Evolutionary conservation across 2,888 invertebrate species (phyloP).

Genomic region (Nudaria mundana): DNA sequence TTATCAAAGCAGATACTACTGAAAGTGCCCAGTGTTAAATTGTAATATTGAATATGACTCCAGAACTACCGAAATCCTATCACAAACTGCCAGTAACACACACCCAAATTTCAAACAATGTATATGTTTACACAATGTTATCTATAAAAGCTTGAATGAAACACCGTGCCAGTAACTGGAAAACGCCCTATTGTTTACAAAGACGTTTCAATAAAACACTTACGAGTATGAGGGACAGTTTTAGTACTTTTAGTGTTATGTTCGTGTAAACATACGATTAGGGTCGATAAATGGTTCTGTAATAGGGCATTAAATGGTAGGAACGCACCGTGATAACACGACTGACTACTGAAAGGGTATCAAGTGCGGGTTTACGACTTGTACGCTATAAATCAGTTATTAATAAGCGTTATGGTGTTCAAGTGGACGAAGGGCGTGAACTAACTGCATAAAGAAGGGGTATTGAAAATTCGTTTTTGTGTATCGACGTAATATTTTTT

Average conservation of each 20-base stretch:
- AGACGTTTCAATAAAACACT: conserved; percentile 47
- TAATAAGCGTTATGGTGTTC: conserved; percentile 21
- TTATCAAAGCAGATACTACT: too few relatives aligned
- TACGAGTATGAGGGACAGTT: conserved; percentile 35
- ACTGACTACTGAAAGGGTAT: conserved; percentile 2
- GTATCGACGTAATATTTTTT: too few relatives aligned
- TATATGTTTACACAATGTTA: conserved; percentile 15
- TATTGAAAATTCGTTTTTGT: too few relatives aligned
- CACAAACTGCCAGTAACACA: too few relatives aligned
- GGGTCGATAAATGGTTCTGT: conserved; percentile 41
- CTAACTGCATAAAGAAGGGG: background rate
- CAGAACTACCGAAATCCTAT: too few relatives aligned
- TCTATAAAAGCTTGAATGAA: conserved; percentile 13
- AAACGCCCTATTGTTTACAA: conserved; percentile 30
- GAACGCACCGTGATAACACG: conserved; percentile 24
- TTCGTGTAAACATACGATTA: conserved; percentile 56
- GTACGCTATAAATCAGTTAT: conserved; percentile 26
- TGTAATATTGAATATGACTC: too few relatives aligned
- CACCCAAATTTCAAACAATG: conserved; percentile 3
- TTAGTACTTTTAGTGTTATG: conserved; percentile 47
- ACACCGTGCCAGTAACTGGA: conserved; percentile 25
- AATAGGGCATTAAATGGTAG: conserved; percentile 35
- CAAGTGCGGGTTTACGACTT: conserved; percentile 6
- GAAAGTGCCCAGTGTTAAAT: too few relatives aligned
- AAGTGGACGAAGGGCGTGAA: conserved; percentile 1